Evolutionary conservation across 2,888 invertebrate genomes (phyloP), one percentile per base, ranked within the genome.

Genomic region (Gandaritis pyraliata): DNA sequence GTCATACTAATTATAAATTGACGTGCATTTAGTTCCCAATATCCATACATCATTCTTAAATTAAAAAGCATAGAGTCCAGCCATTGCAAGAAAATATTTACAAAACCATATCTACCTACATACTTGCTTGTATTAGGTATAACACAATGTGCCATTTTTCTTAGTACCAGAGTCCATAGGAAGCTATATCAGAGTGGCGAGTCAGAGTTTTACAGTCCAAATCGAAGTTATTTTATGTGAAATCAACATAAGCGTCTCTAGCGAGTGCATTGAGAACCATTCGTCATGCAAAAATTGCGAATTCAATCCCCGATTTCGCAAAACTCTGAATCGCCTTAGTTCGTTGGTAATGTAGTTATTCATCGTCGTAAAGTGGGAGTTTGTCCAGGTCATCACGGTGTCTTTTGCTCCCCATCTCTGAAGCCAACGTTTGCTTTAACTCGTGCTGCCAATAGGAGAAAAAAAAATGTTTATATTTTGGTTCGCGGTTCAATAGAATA

Each of bases 401-500:
- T 33, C 75, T 82, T 57, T 83, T 86, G 62, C 64, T 68, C 2
- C 75, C 68, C 65, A 79, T 73, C 58, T 85, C 83, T 1, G 81
- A 71, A 6, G 83, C 73, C 73, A 90, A 73, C 0, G 85, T 81
- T 56, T 86, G 81, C 67, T 86, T 86, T 66, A 91, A 60, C 69
- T 90, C 90, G 80, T 88, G 88, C 91, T 91, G 80, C 59, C 71
- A 76, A 80, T 68, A 83, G 63, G 51, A 61, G 30, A 65, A 47
- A 58, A 47, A 58, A 11, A 38, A 11, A 36, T 16, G 43, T 41
- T 43, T 46, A 58, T 46, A 33, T 50, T 23, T 33, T 1, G 5
- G 33, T 33, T 33, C 33, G 10, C 8, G 5, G 8, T 23, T 5
- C 23, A 23, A 23, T 23, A 1, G 23, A 23, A 23, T 23, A 23